A percentile compares a stretch with the other conserved stretches of the same genome.
Conservation (phyloP, 2,888 invertebrate species). For the Luperina testacea region DNA sequence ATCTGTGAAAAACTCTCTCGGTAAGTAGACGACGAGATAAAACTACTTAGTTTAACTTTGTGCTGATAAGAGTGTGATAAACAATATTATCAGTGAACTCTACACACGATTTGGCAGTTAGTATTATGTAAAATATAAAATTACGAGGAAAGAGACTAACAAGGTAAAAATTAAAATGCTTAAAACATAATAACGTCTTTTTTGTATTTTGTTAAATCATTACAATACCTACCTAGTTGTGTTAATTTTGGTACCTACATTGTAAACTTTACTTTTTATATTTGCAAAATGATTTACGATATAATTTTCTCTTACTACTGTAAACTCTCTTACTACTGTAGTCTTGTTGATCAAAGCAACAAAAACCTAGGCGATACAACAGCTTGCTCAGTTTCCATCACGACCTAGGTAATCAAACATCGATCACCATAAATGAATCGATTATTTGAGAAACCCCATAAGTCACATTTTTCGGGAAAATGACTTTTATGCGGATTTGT, state of each 20-base stretch:
- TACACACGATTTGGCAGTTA: slow-evolving; percentile 31
- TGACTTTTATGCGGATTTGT: no score
- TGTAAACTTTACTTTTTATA: neutral
- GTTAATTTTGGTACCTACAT: neutral
- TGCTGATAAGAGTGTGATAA: slow-evolving; percentile 58
- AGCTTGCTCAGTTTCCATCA: slow-evolving; percentile 1
- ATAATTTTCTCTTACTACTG: neutral
- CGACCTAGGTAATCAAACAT: slow-evolving; percentile 27
- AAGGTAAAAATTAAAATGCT: neutral
- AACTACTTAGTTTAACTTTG: slow-evolving; percentile 52
- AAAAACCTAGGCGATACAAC: neutral
- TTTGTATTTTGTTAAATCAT: neutral
- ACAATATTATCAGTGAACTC: slow-evolving; percentile 54
- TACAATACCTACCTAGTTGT: neutral
- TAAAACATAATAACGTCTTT: neutral
- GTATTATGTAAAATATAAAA: slow-evolving; percentile 28
- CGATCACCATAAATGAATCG: slow-evolving; percentile 46
- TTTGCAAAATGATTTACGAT: neutral
- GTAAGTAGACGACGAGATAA: slow-evolving; percentile 48
- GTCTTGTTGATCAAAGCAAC: neutral
- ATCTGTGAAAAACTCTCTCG: slow-evolving; percentile 36
- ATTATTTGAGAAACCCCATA: no score
- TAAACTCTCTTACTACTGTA: no score
- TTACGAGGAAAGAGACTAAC: neutral
- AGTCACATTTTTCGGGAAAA: no score